Evolutionary conservation across 2,113 vertebrate species (phyloP).

Genomic region (Hypomesus transpacificus): DNA sequence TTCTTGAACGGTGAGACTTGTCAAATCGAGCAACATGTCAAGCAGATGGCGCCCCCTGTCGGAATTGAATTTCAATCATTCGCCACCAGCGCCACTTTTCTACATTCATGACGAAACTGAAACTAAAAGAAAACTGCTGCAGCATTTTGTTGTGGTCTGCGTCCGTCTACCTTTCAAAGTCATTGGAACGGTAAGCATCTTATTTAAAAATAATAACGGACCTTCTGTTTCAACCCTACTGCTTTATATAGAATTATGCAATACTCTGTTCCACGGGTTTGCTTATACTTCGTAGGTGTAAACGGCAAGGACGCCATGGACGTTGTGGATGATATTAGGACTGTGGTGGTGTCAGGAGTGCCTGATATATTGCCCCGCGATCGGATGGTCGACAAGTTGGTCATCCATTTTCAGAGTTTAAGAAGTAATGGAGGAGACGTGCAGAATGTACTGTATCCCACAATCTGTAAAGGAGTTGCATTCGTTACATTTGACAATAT

Average conservation of each 20-base stretch:
- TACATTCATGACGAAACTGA: not conserved
- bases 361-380: slow-evolving; percentile 20
- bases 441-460: slow-evolving; percentile 38
- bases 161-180: too few species aligned
- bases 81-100: not conserved
- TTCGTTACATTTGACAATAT: slow-evolving; percentile 48
- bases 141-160: too few species aligned
- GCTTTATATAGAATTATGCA: too few species aligned
- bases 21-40: too few species aligned
- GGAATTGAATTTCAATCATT: not conserved
- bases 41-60: slow-evolving; percentile 32
- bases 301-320: not conserved
- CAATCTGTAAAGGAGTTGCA: slow-evolving; percentile 44
- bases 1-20: too few species aligned
- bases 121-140: not conserved
- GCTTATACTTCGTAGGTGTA: not conserved
- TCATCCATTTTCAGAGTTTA: slow-evolving; percentile 53
- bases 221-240: too few species aligned
- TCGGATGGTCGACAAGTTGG: slow-evolving; percentile 54
- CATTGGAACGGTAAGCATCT: too few species aligned
- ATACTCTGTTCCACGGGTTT: too few species aligned
- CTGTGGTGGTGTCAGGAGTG: slow-evolving; percentile 52
- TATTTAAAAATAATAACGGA: too few species aligned
- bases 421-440: slow-evolving; percentile 56
- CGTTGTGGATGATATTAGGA: slow-evolving; percentile 2